Conservation (phyloP, 2,888 invertebrate species). For the Agrotis segetum region DNA sequence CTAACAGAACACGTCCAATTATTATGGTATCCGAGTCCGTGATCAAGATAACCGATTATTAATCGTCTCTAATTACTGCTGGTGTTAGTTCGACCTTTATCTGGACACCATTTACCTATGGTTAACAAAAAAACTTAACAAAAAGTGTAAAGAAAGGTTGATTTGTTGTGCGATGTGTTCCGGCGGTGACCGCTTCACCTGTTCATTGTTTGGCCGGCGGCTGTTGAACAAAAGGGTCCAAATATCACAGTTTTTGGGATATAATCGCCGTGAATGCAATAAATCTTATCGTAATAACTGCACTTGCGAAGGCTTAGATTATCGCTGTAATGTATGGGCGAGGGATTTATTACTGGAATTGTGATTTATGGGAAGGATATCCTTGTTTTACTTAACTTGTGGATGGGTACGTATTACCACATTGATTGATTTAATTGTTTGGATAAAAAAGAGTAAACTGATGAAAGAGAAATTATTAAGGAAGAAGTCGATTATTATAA, state of each 20-base stretch:
- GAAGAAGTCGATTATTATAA: neutral
- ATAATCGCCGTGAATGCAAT: slow-evolving; percentile 85
- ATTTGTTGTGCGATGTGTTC: slow-evolving; percentile 77
- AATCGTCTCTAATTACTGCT: slow-evolving; percentile 91
- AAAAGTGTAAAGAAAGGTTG: slow-evolving; percentile 89
- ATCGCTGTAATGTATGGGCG: slow-evolving; percentile 82
- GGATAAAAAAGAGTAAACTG: slow-evolving; percentile 4
- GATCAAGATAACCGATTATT: slow-evolving; percentile 91
- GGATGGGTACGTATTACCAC: slow-evolving; percentile 47
- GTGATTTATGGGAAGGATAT: slow-evolving; percentile 83
- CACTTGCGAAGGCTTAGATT: slow-evolving; percentile 85
- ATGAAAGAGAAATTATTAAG: neutral
- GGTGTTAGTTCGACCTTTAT: slow-evolving; percentile 90
- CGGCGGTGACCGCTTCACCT: slow-evolving; percentile 84
- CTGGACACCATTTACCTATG: slow-evolving; percentile 88
- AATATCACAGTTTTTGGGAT: slow-evolving; percentile 88
- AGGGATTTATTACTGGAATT: slow-evolving; percentile 71
- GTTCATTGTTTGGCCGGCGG: slow-evolving; percentile 88
- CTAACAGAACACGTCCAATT: slow-evolving; percentile 78
- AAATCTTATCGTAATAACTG: slow-evolving; percentile 89
- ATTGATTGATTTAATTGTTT: slow-evolving; percentile 46
- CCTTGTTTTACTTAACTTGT: slow-evolving; percentile 62
- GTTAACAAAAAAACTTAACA: slow-evolving; percentile 82
- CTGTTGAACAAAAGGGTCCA: slow-evolving; percentile 88
- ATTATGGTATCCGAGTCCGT: slow-evolving; percentile 80